These are phyloP conservation scores for Serranus cabrilla DNA, from an alignment of 2,797 vertebrate genomes.

Conservation along the genomic window DNA sequence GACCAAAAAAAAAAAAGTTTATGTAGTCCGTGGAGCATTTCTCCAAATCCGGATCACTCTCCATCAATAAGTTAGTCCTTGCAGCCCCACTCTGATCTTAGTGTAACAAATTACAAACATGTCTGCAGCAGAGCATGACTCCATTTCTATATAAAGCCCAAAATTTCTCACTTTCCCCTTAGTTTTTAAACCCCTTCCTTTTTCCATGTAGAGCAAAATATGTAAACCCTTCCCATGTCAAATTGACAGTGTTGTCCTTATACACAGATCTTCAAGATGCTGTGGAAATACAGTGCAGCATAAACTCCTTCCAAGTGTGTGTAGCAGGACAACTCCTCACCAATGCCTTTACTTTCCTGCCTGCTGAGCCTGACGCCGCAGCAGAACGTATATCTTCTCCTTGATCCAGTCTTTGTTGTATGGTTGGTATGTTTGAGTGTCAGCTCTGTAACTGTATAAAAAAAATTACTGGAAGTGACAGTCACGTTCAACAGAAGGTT, in stretches of 20 bases:
- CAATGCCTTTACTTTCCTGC: slow-evolving; percentile 88
- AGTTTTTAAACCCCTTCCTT: slow-evolving; percentile 30
- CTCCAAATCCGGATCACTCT: background rate
- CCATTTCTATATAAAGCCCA: slow-evolving; percentile 34
- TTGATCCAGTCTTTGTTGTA: slow-evolving; percentile 99
- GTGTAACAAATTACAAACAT: slow-evolving; percentile 50
- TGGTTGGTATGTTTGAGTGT: slow-evolving; percentile 98
- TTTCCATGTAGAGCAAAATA: slow-evolving; percentile 22
- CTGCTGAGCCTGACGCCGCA: slow-evolving; percentile 97
- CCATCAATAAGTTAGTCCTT: slow-evolving; percentile 30
- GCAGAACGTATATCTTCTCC: slow-evolving; percentile 97
- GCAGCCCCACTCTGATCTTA: slow-evolving; percentile 8
- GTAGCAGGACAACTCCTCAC: slow-evolving; percentile 40
- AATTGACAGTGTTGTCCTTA: slow-evolving; percentile 38
- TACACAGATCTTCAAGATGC: slow-evolving; percentile 43
- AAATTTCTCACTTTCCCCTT: slow-evolving; percentile 4
- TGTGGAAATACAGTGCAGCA: slow-evolving; percentile 38
- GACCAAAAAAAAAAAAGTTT: slow-evolving; percentile 3
- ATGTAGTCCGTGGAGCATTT: slow-evolving; percentile 13
- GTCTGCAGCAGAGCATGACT: slow-evolving; percentile 18
- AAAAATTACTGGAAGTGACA: slow-evolving; percentile 1
- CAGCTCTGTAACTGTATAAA: slow-evolving; percentile 92
- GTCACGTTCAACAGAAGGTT: background rate
- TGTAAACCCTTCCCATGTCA: slow-evolving; percentile 46
- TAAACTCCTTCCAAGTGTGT: slow-evolving; percentile 48